A percentile compares a stretch with the other conserved stretches of the same genome.
These are phyloP conservation scores for Anarsia innoxiella DNA, from an alignment of 2,888 invertebrate genomes.

Conservation along the genomic window DNA sequence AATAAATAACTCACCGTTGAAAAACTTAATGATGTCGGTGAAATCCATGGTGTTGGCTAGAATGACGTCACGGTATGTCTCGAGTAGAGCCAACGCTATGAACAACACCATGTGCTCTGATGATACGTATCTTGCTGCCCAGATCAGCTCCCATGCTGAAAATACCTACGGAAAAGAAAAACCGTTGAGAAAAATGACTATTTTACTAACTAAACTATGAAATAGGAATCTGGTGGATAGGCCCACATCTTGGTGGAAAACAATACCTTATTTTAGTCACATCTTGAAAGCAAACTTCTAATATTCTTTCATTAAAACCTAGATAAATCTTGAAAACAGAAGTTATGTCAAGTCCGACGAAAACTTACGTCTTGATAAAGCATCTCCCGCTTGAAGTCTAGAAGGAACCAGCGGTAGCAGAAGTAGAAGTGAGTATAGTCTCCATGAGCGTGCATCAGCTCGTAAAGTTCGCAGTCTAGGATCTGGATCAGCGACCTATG, in stretches of 20 bases:
- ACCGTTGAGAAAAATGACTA: too few relatives aligned
- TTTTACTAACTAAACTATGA: too few relatives aligned
- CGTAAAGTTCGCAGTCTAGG: slow-evolving; percentile 93
- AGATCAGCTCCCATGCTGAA: slow-evolving; percentile 95
- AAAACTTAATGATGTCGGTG: slow-evolving; percentile 98
- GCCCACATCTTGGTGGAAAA: too few relatives aligned
- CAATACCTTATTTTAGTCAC: too few relatives aligned
- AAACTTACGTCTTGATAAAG: slow-evolving; percentile 88
- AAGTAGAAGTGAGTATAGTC: slow-evolving; percentile 99
- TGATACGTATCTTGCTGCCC: slow-evolving; percentile 92
- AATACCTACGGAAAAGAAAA: slow-evolving; percentile 74
- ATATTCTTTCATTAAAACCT: too few relatives aligned
- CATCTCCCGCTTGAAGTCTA: slow-evolving; percentile 96
- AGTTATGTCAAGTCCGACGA: too few relatives aligned
- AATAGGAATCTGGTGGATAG: too few relatives aligned
- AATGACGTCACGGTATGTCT: slow-evolving; percentile 95
- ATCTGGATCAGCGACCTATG: slow-evolving; percentile 86
- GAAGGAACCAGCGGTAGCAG: slow-evolving; percentile 97
- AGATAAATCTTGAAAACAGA: too few relatives aligned
- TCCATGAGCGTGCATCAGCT: slow-evolving; percentile 94
- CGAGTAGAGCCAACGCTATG: slow-evolving; percentile 91
- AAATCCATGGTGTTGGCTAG: slow-evolving; percentile 98
- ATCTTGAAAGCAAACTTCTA: too few relatives aligned
- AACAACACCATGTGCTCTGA: slow-evolving; percentile 95
- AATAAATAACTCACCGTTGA: slow-evolving; percentile 85